Percentiles rank a stretch among this genome's conserved stretches.
These are phyloP conservation scores for Tauraco erythrolophus DNA, from an alignment of 2,113 vertebrate genomes.

Conservation along the genomic window DNA sequence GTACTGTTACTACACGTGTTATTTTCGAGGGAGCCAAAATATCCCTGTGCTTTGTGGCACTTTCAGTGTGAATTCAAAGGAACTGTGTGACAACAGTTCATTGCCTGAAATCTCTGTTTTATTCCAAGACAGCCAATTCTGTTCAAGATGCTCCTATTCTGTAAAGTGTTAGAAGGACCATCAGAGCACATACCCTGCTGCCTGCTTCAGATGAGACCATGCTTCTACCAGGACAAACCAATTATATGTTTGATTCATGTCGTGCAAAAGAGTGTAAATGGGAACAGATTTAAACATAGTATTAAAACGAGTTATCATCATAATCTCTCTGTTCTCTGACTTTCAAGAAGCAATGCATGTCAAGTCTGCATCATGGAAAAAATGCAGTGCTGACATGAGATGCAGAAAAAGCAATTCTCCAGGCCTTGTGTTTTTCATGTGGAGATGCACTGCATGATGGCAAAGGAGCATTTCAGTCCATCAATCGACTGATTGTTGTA, in stretches of 20 bases:
- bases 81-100: neutral
- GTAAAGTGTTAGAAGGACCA: neutral
- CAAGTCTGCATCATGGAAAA: neutral
- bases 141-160: neutral
- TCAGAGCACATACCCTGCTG: neutral
- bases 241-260: neutral
- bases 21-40: neutral
- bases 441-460: neutral
- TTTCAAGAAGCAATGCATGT: neutral
- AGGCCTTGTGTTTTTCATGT: neutral
- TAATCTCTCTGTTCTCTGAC: neutral
- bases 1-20: neutral
- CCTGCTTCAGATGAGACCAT: neutral
- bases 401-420: neutral
- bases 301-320: neutral
- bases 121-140: neutral
- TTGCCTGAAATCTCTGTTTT: neutral
- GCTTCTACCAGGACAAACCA: neutral
- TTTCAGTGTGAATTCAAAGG: neutral
- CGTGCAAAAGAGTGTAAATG: neutral
- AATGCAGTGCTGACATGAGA: neutral
- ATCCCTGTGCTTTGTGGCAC: neutral
- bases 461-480: neutral
- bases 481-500: slow-evolving; percentile 33
- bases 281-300: neutral